A percentile compares a stretch with the other conserved stretches of the same genome.
Conservation (phyloP, 2,797 vertebrate genomes). For the Rhinophrynus dorsalis region DNA sequence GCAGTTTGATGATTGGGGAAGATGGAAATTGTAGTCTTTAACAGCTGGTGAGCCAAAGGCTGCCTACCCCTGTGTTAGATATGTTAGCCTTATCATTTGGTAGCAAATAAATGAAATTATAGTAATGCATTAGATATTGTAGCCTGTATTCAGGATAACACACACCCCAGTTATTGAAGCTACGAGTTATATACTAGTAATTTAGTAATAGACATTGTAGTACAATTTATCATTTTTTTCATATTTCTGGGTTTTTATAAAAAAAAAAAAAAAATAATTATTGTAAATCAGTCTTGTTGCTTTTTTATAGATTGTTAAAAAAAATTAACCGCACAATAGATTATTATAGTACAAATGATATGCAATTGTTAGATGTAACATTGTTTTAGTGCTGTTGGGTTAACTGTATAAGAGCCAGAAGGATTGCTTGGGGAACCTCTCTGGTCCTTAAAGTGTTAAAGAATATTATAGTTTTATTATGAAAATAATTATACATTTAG, state of each 20-base stretch:
- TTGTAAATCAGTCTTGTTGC: slow-evolving; percentile 10
- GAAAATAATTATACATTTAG: too few species aligned
- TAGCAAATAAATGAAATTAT: not conserved
- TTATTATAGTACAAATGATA: not conserved
- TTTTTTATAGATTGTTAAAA: slow-evolving; percentile 10
- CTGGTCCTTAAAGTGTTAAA: too few species aligned
- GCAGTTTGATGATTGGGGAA: too few species aligned
- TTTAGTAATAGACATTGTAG: not conserved
- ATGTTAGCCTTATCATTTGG: not conserved
- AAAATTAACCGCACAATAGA: not conserved
- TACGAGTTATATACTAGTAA: slow-evolving; percentile 4
- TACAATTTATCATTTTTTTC: not conserved
- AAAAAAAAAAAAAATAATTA: not conserved
- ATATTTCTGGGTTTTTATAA: not conserved
- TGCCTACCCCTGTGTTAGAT: too few species aligned
- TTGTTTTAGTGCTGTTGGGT: not conserved
- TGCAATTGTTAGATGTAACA: not conserved
- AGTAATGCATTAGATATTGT: not conserved
- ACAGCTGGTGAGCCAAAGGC: too few species aligned
- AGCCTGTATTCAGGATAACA: slow-evolving; percentile 18
- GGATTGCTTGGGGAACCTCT: too few species aligned
- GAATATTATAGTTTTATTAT: too few species aligned
- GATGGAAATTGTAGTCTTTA: too few species aligned
- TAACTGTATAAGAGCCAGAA: not conserved
- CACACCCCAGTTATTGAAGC: not conserved